Conservation (phyloP, 2,113 vertebrate genomes). For the Oreotrochilus melanogaster region DNA sequence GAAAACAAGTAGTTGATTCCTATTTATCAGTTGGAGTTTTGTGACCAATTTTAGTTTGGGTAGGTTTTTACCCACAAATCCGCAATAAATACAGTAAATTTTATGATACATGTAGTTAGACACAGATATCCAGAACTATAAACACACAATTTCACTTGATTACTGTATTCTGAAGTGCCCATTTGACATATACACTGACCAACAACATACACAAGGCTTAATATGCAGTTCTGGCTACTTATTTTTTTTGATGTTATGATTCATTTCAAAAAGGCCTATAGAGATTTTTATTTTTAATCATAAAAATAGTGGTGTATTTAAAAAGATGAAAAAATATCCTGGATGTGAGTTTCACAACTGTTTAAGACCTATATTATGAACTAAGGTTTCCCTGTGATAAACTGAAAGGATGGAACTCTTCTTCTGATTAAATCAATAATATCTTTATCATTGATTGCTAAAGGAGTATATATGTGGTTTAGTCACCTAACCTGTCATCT, state of each 20-base stretch:
- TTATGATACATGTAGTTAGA: neutral
- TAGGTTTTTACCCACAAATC: neutral
- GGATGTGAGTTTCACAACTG: neutral
- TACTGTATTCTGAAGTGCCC: neutral
- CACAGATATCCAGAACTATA: neutral
- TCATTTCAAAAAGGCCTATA: neutral
- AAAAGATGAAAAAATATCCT: neutral
- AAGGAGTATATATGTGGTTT: neutral
- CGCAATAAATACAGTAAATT: neutral
- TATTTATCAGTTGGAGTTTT: neutral
- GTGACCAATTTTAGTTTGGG: neutral
- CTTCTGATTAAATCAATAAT: neutral
- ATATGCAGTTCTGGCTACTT: neutral
- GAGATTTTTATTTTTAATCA: neutral
- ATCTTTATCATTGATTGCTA: neutral
- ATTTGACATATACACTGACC: neutral
- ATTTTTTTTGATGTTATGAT: neutral
- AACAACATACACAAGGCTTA: neutral
- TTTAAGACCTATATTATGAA: neutral
- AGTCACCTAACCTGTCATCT: neutral
- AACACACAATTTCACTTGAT: neutral
- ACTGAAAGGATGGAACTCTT: neutral
- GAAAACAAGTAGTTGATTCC: neutral
- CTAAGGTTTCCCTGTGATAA: neutral
- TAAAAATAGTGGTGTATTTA: neutral